phyloP scores from a whole-genome alignment of 2,888 invertebrate genomes.

The Aleiodes testaceus region DNA sequence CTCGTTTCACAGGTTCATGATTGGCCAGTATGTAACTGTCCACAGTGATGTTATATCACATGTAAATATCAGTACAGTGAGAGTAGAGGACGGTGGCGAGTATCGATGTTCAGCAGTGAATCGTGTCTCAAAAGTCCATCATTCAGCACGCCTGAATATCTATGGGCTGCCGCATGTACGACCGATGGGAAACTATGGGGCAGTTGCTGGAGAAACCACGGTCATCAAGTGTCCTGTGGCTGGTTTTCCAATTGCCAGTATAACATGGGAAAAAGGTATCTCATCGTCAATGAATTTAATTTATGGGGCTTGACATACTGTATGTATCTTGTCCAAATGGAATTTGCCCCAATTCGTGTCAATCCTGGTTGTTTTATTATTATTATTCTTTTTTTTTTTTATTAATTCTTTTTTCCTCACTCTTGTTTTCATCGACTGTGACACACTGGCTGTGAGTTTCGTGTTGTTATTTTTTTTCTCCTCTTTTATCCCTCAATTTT shows the following conservation, averaged over 20 bases:
- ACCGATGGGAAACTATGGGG: slow-evolving; percentile 91
- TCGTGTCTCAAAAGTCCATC: slow-evolving; percentile 85
- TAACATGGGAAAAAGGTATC: slow-evolving; percentile 93
- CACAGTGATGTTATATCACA: slow-evolving; percentile 95
- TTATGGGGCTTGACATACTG: slow-evolving; percentile 28
- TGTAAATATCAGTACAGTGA: slow-evolving; percentile 90
- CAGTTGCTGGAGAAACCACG: slow-evolving; percentile 88
- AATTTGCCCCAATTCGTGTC: not conserved
- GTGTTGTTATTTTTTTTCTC: not conserved
- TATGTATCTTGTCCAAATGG: not conserved
- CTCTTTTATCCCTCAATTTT: not conserved
- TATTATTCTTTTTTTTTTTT: slow-evolving; percentile 21
- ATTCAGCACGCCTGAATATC: slow-evolving; percentile 90
- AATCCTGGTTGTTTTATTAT: not conserved
- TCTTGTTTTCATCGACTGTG: not conserved
- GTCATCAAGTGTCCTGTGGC: slow-evolving; percentile 92
- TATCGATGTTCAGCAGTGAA: slow-evolving; percentile 91
- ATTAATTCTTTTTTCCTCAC: slow-evolving; percentile 12
- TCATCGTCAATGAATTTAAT: slow-evolving; percentile 41
- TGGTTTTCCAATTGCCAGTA: slow-evolving; percentile 89
- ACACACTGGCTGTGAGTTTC: not conserved
- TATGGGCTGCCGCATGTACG: slow-evolving; percentile 90
- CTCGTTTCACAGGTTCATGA: slow-evolving; percentile 81
- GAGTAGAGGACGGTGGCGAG: slow-evolving; percentile 92
- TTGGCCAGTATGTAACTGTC: slow-evolving; percentile 92